Base-by-base conservation (phyloP, 2,888 invertebrate genomes). In the Dendrolimus houi region DNA sequence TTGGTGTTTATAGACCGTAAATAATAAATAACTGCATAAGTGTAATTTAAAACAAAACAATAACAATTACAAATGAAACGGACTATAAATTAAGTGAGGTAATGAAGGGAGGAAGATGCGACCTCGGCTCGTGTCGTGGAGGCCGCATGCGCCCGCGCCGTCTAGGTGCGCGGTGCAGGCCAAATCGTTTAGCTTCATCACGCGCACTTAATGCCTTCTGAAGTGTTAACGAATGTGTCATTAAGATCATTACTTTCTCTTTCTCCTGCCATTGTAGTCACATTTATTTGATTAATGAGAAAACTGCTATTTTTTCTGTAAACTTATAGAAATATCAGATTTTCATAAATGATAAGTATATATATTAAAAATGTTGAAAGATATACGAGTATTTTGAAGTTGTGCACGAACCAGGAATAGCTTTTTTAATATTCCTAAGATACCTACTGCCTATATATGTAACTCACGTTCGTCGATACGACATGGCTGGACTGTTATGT, bases 71-170 rank as follows among this genome's bases (percentile, higher is more conserved):
- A 60, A 65, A 69, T 64, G 58, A 64, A 69, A 64, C 64, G 59
- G 60, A 65, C 58, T 60, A 71, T 74, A 68, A 70, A 71, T 71
- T 69, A 69, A 69, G 68, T 73, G 75, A 77, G 75, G 77, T 72
- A 75, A 77, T 73, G 69, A 63, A 12, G 64, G 69, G 69, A 84
- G 83, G 85, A 85, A 79, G 82, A 80, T 72, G 70, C 73, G 81
- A 64, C 86, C 87, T 87, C 79, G 79, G 61, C 55, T 65, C 63
- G 65, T 68, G 73, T 69, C 70, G 69, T 69, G 63, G 74, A 80
- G 83, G 83, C 72, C 77, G 65, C 63, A 61, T 54, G 68, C 61
- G 58, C 47, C 12, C 58, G 64, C 68, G 71, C 64, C 58, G 55
- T 6, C 29, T 6, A 0, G 29, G 29, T 29, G 29, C 29, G 29